Conservation (phyloP, 2,888 invertebrate species). For the Hyalella azteca region DNA sequence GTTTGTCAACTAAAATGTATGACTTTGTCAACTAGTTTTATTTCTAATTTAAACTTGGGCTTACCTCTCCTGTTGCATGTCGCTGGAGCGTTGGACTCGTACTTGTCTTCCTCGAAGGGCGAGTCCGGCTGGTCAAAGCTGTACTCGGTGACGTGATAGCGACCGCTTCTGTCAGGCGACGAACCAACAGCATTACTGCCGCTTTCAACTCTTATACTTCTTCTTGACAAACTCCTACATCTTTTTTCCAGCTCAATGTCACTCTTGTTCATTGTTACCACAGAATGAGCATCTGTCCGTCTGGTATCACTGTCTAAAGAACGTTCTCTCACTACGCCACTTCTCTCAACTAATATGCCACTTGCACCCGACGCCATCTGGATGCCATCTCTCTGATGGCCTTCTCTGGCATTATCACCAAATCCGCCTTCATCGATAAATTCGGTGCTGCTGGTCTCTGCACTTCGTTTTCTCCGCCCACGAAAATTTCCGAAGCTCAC, state of each 20-base stretch:
- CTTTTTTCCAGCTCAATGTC: constrained; percentile 7
- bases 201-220: not conserved
- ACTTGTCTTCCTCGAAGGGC: constrained; percentile 56
- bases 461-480: not conserved
- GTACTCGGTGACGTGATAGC: constrained; percentile 54
- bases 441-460: not conserved
- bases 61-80: constrained; percentile 20
- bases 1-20: too few relatives aligned
- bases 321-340: constrained; percentile 12
- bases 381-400: constrained; percentile 3
- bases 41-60: too few relatives aligned
- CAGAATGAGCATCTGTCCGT: not conserved
- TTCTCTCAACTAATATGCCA: constrained; percentile 16
- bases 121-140: constrained; percentile 58
- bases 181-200: not conserved
- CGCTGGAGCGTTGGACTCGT: constrained; percentile 20
- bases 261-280: constrained; percentile 14
- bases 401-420: not conserved
- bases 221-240: not conserved
- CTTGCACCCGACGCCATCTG: not conserved
- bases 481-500: constrained; percentile 20
- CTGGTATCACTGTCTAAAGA: not conserved
- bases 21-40: too few relatives aligned
- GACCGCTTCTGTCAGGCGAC: not conserved
- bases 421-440: constrained; percentile 17